Evolutionary conservation across 2,113 vertebrate genomes (phyloP), one percentile per base, ranked within the genome.

Genomic region (Sylvilagus bachmani): DNA sequence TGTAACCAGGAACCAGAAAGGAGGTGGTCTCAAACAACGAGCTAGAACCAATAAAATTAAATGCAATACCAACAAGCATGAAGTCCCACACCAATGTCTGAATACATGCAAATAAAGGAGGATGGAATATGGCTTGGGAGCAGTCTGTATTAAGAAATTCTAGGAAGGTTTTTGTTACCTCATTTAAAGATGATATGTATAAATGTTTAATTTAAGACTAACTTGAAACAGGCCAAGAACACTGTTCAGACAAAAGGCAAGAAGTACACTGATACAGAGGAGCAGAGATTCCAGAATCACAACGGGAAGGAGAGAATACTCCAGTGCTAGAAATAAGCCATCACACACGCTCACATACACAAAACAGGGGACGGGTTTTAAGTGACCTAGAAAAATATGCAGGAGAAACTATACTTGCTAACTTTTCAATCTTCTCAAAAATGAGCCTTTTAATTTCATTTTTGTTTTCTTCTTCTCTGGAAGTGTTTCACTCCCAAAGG

Each of bases 281-380:
- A 93, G 27, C 66, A 95, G n/a, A 95, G 21, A 91, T 69, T 93
- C 38, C 51, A 77, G 87, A 94, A 84, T 79, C 38, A 8, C 69
- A 90, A 83, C 61, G 66, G 73, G 64, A 71, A 74, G 0, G 58
- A 29, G 69, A 92, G 55, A 70, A 73, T 36, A 78, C 24, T 93
- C 38, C 55, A 80, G 49, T 67, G 64, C 22, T 49, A 86, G 16
- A 89, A 90, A 79, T 38, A 51, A 95, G 44, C 10, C 49, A 69
- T 67, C 38, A 66, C 25, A 55, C 2, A 36, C 33, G 29, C 12
- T 86, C 27, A 77, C 6, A n/a, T 13, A 44, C 36, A 49, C 13
- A 58, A 36, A 92, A 44, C 17, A 84, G 49, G 38, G 61, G 0
- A 61, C 10, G 33, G 36, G 49, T 69, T 95, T 62, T 29, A 92